These are phyloP conservation scores for Pelodytes ibericus DNA, from an alignment of 2,797 vertebrate species.

Conservation along the genomic window DNA sequence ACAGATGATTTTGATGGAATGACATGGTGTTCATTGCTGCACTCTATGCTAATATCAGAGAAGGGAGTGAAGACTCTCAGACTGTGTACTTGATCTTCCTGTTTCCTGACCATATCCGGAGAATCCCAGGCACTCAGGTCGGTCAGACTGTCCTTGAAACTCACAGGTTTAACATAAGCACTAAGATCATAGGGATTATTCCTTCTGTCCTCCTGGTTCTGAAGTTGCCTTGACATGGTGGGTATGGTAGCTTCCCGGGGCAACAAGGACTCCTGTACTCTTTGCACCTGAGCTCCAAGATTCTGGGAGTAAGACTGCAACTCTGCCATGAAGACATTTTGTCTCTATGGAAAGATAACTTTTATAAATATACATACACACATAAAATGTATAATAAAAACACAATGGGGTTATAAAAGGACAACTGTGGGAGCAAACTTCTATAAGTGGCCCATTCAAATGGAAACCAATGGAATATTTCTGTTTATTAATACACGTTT, in stretches of 20 bases:
- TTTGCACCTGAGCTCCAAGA: slow-evolving; percentile 72
- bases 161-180: slow-evolving; percentile 26
- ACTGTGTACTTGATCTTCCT: slow-evolving; percentile 75
- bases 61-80: slow-evolving; percentile 71
- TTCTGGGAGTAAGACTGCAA: slow-evolving; percentile 65
- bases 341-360: slow-evolving; percentile 69
- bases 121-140: slow-evolving; percentile 77
- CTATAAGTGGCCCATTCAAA: too few species aligned
- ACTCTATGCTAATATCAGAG: slow-evolving; percentile 74
- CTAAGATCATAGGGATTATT: slow-evolving; percentile 45
- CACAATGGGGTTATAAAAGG: too few species aligned
- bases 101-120: slow-evolving; percentile 85
- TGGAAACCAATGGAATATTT: too few species aligned
- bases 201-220: slow-evolving; percentile 54
- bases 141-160: slow-evolving; percentile 69
- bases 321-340: slow-evolving; percentile 69
- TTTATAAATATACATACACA: neutral
- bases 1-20: slow-evolving; percentile 65
- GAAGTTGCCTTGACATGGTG: slow-evolving; percentile 66
- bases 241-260: too few species aligned
- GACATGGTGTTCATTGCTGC: slow-evolving; percentile 69
- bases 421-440: too few species aligned
- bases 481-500: too few species aligned
- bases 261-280: slow-evolving; percentile 75
- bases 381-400: neutral